phyloP scores from a whole-genome alignment of 2,888 invertebrate genomes.

The Anorthoa munda region DNA sequence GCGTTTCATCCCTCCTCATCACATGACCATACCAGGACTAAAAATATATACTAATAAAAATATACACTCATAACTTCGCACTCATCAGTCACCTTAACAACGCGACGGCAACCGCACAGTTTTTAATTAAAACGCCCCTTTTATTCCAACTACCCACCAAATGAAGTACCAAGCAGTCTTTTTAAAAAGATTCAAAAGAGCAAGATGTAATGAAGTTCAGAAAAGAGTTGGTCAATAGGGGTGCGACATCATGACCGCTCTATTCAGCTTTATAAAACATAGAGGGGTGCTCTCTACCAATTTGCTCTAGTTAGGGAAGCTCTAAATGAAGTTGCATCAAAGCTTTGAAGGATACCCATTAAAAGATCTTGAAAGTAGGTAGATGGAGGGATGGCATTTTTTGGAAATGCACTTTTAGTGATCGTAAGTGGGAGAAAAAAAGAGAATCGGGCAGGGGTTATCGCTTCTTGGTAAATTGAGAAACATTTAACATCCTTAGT shows the following conservation, averaged over 20 bases:
- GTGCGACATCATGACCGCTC: constrained; percentile 49
- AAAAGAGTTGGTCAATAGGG: constrained; percentile 57
- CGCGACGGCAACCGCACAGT: neutral
- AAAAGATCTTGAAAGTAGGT: constrained; percentile 44
- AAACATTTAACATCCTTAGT: too few species aligned
- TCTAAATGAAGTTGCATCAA: constrained; percentile 58
- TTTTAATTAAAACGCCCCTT: constrained; percentile 50
- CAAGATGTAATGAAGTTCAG: constrained; percentile 57
- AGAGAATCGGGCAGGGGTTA: neutral
- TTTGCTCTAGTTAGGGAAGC: constrained; percentile 53
- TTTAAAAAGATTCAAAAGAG: constrained; percentile 55
- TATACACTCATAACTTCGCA: neutral
- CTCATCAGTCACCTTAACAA: constrained; percentile 4
- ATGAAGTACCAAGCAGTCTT: constrained; percentile 25
- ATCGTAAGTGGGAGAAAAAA: neutral
- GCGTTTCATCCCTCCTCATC: too few species aligned
- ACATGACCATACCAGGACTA: too few species aligned
- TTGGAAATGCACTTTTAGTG: constrained; percentile 37
- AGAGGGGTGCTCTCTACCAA: constrained; percentile 52
- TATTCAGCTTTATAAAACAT: constrained; percentile 52
- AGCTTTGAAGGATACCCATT: constrained; percentile 56
- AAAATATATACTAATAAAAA: too few species aligned
- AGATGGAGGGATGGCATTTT: constrained; percentile 19
- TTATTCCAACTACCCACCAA: constrained; percentile 31
- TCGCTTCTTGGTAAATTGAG: neutral